A percentile compares a stretch with the other conserved stretches of the same genome.
These are phyloP conservation scores for Rhodeus uyekii DNA, from an alignment of 2,797 vertebrate species.

Conservation along the genomic window DNA sequence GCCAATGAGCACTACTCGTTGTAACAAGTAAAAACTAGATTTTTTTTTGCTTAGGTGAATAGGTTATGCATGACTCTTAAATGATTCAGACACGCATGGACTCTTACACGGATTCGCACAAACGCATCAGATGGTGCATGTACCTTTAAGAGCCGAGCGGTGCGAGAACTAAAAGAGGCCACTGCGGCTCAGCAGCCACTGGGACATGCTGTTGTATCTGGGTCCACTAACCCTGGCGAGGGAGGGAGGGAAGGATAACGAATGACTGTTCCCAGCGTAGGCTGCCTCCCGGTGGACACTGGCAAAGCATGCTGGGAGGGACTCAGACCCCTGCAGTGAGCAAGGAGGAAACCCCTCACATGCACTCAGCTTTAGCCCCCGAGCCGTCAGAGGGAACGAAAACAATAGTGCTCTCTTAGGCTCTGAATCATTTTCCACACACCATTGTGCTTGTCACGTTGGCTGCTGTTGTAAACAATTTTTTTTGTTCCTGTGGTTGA, in stretches of 20 bases:
- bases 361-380: constrained; percentile 27
- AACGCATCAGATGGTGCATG: constrained; percentile 11
- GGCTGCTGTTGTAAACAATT: constrained; percentile 44
- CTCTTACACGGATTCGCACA: neutral
- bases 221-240: constrained; percentile 46
- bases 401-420: constrained; percentile 57
- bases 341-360: constrained; percentile 63
- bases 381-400: constrained; percentile 39
- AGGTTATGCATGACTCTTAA: constrained; percentile 13
- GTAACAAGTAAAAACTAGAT: neutral
- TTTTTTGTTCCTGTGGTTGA: neutral
- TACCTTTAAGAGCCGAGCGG: constrained; percentile 66
- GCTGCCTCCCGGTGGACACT: constrained; percentile 66
- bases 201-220: constrained; percentile 64
- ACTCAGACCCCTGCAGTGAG: constrained; percentile 63
- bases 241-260: constrained; percentile 55
- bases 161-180: constrained; percentile 68
- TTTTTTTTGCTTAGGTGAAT: neutral
- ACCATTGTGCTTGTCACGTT: constrained; percentile 43
- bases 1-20: neutral
- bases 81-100: constrained; percentile 41
- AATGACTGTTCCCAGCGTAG: constrained; percentile 58
- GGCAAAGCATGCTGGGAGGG: constrained; percentile 73
- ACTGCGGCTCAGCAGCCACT: constrained; percentile 64
- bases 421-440: constrained; percentile 37